phyloP scores from a whole-genome alignment of 2,113 vertebrate genomes.

The Anoplopoma fimbria region DNA sequence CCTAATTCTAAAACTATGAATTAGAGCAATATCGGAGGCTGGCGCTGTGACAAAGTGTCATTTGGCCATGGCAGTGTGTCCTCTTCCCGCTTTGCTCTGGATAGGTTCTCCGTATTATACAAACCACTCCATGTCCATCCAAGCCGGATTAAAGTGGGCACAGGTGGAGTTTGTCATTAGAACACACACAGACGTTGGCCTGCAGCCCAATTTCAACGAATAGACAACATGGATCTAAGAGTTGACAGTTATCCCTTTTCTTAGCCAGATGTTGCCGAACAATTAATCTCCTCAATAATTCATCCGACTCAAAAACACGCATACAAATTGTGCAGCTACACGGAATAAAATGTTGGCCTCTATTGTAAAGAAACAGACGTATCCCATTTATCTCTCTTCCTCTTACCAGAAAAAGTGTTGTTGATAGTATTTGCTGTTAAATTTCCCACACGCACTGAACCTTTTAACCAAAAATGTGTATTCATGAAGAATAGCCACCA shows the following conservation, averaged over 20 bases:
- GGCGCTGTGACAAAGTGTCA: conserved; percentile 46
- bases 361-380: neutral
- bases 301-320: conserved; percentile 20
- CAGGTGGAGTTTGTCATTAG: conserved; percentile 53
- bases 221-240: conserved; percentile 14
- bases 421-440: conserved; percentile 3
- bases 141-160: conserved; percentile 39
- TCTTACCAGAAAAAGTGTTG: neutral
- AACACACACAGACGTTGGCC: neutral
- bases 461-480: too few relatives aligned
- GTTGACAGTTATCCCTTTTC: conserved; percentile 26
- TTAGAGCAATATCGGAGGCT: conserved; percentile 5
- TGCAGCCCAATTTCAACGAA: conserved; percentile 12
- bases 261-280: conserved; percentile 15
- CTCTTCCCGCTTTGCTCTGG: conserved; percentile 17
- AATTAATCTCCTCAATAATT: conserved; percentile 49
- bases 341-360: neutral
- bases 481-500: too few relatives aligned
- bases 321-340: neutral
- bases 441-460: too few relatives aligned
- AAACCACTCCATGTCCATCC: conserved; percentile 46
- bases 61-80: conserved; percentile 53
- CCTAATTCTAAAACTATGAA: conserved; percentile 24
- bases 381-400: neutral
- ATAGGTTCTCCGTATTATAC: conserved; percentile 30